phyloP scores from a whole-genome alignment of 1,140 invertebrate species.

The Eubasilissa regina region DNA sequence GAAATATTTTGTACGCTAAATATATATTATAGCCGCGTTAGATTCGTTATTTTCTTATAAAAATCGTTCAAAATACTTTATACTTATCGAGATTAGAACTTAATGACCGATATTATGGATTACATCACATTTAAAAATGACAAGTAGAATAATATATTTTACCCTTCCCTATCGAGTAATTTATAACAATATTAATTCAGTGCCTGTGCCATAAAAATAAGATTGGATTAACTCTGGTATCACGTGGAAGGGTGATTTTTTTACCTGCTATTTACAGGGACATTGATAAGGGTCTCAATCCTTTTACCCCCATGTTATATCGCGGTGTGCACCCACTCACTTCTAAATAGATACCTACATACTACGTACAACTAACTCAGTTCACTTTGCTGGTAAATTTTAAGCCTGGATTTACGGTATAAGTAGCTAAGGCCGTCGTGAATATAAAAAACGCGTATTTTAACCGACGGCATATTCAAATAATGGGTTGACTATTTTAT shows the following conservation, averaged over 20 bases:
- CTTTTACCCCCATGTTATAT: neutral
- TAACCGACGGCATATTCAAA: too few species aligned
- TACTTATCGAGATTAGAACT: too few species aligned
- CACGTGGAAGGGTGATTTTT: constrained; percentile 33
- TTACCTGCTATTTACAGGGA: constrained; percentile 49
- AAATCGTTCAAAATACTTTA: too few species aligned
- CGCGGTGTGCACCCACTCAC: constrained; percentile 14
- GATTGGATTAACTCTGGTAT: constrained; percentile 29
- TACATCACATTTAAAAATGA: too few species aligned
- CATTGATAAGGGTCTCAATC: constrained; percentile 50
- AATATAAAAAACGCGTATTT: too few species aligned
- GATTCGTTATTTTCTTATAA: too few species aligned
- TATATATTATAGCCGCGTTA: too few species aligned
- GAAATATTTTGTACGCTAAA: too few species aligned
- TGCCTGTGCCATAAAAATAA: constrained; percentile 14
- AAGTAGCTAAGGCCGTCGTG: neutral
- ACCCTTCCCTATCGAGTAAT: neutral
- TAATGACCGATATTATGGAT: too few species aligned
- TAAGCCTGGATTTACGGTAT: constrained; percentile 13
- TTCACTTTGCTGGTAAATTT: constrained; percentile 11
- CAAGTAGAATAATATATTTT: neutral
- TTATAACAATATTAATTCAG: neutral
- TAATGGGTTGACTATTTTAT: too few species aligned
- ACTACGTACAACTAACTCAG: too few species aligned
- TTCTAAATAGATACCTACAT: neutral